A percentile compares a stretch with the other conserved stretches of the same genome.
These are phyloP conservation scores for Phaonia tiefii DNA, from an alignment of 2,888 invertebrate genomes.

Conservation along the genomic window DNA sequence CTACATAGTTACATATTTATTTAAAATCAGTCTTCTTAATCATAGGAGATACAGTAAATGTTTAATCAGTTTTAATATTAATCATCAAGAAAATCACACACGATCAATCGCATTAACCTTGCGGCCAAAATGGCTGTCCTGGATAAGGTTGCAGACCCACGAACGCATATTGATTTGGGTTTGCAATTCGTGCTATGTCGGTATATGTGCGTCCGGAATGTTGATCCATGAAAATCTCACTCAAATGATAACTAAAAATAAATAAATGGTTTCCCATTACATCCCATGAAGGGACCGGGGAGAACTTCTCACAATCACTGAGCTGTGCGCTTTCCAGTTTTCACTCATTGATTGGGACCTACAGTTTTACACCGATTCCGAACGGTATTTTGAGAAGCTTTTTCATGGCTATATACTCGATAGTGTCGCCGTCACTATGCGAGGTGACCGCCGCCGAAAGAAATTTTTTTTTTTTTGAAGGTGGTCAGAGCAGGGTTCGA, in stretches of 20 bases:
- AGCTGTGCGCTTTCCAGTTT: no score
- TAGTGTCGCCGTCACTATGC: no score
- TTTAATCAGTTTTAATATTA: background rate
- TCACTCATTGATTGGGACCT: no score
- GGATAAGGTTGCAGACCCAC: slow-evolving; percentile 81
- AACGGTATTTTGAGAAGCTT: no score
- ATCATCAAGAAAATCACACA: background rate
- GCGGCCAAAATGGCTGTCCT: slow-evolving; percentile 83
- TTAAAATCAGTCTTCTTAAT: background rate
- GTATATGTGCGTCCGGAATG: slow-evolving; percentile 83
- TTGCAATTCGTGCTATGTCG: slow-evolving; percentile 86
- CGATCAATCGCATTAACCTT: slow-evolving; percentile 58
- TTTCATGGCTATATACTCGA: no score
- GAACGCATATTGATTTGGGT: slow-evolving; percentile 83
- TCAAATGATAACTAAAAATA: background rate
- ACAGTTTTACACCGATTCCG: no score
- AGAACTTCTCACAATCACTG: no score
- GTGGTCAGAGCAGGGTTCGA: no score
- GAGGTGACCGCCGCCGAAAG: no score
- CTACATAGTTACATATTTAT: background rate
- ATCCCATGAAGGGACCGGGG: no score
- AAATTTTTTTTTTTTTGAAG: no score
- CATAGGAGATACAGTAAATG: background rate
- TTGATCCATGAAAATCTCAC: slow-evolving; percentile 1
- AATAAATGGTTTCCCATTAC: no score